Conservation (phyloP, 35 echinoderm and acorn worm genomes). For the Lytechinus variegatus region DNA sequence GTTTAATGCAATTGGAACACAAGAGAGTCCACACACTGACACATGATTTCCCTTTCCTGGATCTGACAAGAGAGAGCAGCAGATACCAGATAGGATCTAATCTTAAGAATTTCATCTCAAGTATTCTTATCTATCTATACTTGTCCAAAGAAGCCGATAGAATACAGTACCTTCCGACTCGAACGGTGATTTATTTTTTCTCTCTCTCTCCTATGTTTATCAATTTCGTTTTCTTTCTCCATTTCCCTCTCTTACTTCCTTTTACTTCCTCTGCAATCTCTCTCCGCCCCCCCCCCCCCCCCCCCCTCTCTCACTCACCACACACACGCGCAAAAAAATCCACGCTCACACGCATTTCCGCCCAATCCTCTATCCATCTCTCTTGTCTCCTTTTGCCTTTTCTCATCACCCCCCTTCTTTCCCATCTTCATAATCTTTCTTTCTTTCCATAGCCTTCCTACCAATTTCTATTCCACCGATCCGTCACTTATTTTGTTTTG, state of each 20-base stretch:
- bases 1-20: conserved; percentile 30
- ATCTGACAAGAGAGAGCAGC: conserved; percentile 41
- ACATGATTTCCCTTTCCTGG: conserved; percentile 28
- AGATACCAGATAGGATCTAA: neutral
- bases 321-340: no score
- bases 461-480: no score
- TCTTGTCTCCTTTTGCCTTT: no score
- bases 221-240: neutral
- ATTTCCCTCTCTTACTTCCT: neutral
- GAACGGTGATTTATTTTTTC: neutral
- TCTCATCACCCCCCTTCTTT: no score
- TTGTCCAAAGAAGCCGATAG: no score
- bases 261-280: neutral
- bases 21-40: neutral
- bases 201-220: neutral
- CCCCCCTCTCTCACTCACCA: neutral
- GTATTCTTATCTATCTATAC: no score
- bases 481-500: no score
- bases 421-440: no score
- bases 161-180: neutral
- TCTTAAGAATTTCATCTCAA: no score
- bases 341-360: no score
- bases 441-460: no score
- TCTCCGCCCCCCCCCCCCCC: neutral
- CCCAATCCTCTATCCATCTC: no score